Percentiles rank a stretch among this genome's conserved stretches.
Conservation (phyloP, 2,888 invertebrate species). For the Agonopterix heracliana region DNA sequence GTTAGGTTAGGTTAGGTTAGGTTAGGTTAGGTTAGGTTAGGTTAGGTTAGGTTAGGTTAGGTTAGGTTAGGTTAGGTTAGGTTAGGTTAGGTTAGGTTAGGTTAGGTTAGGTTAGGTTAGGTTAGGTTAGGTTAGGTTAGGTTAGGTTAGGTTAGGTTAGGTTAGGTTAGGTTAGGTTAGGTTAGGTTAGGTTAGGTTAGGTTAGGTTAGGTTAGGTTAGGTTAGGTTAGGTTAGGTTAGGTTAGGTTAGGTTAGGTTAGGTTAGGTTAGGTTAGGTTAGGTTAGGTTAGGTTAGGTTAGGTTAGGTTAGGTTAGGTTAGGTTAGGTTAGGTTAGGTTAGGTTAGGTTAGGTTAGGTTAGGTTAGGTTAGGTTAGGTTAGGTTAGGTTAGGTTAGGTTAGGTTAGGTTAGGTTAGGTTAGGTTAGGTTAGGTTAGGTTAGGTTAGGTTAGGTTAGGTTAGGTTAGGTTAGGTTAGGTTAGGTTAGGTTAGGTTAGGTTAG, state of each 20-base stretch:
- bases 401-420: conserved; percentile 7
- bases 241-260: conserved; percentile 13
- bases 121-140: background rate
- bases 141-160: conserved; percentile 14
- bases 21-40: background rate
- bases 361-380: conserved; percentile 1
- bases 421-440: conserved; percentile 11
- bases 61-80: background rate
- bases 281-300: conserved; percentile 17
- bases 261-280: conserved; percentile 20
- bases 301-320: conserved; percentile 12
- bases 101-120: background rate
- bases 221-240: conserved; percentile 16
- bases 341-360: conserved; percentile 7
- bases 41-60: background rate
- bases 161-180: conserved; percentile 16
- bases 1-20: background rate
- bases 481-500: conserved; percentile 17
- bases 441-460: conserved; percentile 11
- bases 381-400: conserved; percentile 5
- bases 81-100: conserved; percentile 8
- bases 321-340: conserved; percentile 3
- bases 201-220: conserved; percentile 18
- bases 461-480: conserved; percentile 15
- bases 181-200: conserved; percentile 18